A percentile compares a stretch with the other conserved stretches of the same genome.
Evolutionary conservation across 2,797 vertebrate species (phyloP).

Genomic region (Pipistrellus pipistrellus): DNA sequence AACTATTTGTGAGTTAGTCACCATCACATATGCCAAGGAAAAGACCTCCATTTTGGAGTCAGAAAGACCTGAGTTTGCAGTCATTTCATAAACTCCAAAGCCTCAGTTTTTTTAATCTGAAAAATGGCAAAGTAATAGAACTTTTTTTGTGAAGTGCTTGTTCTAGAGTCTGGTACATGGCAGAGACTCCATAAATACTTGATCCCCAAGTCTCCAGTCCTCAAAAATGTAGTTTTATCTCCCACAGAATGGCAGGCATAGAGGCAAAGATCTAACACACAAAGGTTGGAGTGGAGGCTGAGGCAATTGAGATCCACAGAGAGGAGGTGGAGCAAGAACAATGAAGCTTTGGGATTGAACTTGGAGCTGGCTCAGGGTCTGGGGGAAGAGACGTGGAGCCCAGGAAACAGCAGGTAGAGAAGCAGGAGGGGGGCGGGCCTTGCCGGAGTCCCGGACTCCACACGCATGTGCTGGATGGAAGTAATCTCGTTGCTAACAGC

Average conservation of each 20-base stretch:
- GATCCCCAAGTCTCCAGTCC: neutral
- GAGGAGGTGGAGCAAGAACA: accelerated
- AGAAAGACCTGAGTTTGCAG: neutral
- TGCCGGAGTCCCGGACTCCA: neutral
- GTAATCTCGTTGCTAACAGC: neutral
- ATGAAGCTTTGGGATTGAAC: neutral
- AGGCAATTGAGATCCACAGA: neutral
- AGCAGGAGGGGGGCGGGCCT: neutral
- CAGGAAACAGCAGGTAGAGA: neutral
- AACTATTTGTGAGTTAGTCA: neutral
- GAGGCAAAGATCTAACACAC: neutral
- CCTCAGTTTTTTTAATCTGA: neutral
- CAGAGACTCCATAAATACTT: neutral
- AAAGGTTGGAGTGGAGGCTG: neutral
- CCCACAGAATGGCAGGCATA: neutral
- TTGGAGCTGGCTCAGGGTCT: neutral
- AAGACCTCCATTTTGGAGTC: neutral
- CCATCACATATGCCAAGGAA: neutral
- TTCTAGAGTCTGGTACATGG: neutral
- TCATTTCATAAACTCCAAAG: conserved; percentile 7
- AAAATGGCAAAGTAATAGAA: neutral
- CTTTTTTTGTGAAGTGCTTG: neutral
- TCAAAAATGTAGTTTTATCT: neutral
- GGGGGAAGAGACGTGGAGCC: neutral
- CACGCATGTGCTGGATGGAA: neutral